Base-by-base conservation (phyloP, 2,797 vertebrate genomes). In the Chelon labrosus region DNA sequence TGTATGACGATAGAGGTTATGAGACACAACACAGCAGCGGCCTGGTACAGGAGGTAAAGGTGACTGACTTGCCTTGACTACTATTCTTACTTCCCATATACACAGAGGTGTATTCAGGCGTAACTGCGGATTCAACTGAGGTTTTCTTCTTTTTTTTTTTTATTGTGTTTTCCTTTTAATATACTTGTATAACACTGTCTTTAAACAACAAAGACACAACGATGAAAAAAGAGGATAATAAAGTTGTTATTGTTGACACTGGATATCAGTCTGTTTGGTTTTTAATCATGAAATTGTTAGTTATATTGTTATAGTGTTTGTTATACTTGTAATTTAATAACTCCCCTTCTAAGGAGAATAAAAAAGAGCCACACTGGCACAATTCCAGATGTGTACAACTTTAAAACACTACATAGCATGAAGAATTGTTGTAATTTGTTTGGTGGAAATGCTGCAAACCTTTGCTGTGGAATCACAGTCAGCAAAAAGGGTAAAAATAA, bases 231-330 rank as follows among this genome's bases (percentile, higher is more conserved):
- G 49, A 79, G 78, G 77, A 88, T 87, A 92, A 93, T 92, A 93
- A 94, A 94, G 75, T 70, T 89, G 83, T 82, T 91, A 79, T 81
- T 92, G 89, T 90, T 89, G 84, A 91, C 78, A 88, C 85, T 89
- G 80, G 71, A 80, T 72, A 35, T 71, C 17, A 55, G 54, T 73
- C 61, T 85, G 54, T 27, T 84, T 78, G 31, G 31, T 35, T 35
- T 35, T 35, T 35, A 7, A 35, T 35, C 7, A 8, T 35, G 31
- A 35, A 1, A 47, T n/a, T 84, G 80, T 70, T 68, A 35, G 71
- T 20, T 50, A 17, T 25, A 4, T 14, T 22, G 27, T 7, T 31
- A 22, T 50, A 22, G 25, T 7, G 31, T 35, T 35, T 7, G 31
- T 7, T 35, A 35, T 35, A 8, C 31, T 35, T 35, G 3, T 7